Percentiles rank a stretch among this genome's conserved stretches.
phyloP scores from a whole-genome alignment of 2,113 vertebrate genomes.

The Laticauda colubrina region DNA sequence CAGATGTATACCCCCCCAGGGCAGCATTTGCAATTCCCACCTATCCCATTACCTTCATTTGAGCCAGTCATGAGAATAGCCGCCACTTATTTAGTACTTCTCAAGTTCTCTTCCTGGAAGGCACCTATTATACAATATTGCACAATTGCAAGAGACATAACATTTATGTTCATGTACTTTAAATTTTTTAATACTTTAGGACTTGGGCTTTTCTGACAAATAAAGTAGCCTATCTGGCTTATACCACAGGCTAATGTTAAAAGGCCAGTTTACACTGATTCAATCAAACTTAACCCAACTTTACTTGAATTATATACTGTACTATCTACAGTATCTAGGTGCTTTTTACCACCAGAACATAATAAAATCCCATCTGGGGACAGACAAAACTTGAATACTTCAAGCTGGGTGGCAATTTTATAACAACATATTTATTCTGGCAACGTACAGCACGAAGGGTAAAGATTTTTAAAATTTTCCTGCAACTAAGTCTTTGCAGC shows the following conservation, averaged over 20 bases:
- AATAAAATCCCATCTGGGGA: not conserved
- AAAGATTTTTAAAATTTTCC: not conserved
- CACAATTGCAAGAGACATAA: conserved; percentile 55
- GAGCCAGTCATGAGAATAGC: not conserved
- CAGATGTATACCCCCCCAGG: conserved; percentile 53
- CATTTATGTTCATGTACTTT: conserved; percentile 40
- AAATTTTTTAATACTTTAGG: not conserved
- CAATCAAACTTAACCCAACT: not conserved
- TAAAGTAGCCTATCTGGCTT: not conserved
- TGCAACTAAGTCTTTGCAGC: not conserved
- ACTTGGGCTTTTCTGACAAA: not conserved
- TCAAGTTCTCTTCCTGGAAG: conserved; percentile 47
- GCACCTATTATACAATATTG: conserved; percentile 40
- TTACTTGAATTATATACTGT: not conserved
- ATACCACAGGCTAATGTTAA: not conserved
- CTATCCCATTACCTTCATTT: conserved; percentile 14
- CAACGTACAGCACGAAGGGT: not conserved
- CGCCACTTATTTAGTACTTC: not conserved
- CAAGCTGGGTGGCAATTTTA: not conserved
- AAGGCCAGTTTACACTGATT: not conserved
- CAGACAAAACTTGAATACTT: not conserved
- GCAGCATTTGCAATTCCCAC: conserved; percentile 50
- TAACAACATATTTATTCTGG: not conserved
- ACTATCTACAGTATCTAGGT: not conserved
- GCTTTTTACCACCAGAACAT: not conserved